Base-by-base conservation (phyloP, 1,140 invertebrate species). In the Panagrolaimus sp. region DNA sequence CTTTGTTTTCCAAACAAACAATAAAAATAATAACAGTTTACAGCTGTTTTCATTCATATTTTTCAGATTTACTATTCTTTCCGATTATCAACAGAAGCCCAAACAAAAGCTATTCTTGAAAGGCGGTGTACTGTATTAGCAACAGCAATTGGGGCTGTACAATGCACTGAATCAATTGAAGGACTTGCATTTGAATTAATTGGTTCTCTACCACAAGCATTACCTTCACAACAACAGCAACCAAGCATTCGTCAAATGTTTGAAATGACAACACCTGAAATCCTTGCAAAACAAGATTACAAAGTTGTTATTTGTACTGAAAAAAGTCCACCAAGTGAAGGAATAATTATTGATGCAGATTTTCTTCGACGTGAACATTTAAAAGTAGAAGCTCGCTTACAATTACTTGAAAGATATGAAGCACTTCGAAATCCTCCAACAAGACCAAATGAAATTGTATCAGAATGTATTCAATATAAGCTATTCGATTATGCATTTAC, bases 51-150 rank as follows among this genome's bases (percentile, higher is more conserved):
- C n/a, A n/a, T n/a, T n/a, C n/a, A n/a, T n/a, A n/a, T n/a, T n/a
- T n/a, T n/a, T n/a, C n/a, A n/a, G n/a, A 57, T 57, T 57, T 20
- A 57, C 11, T 57, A 57, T 20, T n/a, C 51, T 11, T 11, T 57
- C 13, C 51, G 51, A 0, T 13, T 57, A 27, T 57, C 51, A 27
- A 57, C 20, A 13, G 51, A 57, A 57, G 13, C 11, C 1, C 20
- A 57, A 57, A 57, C 51, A 8, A 20, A 27, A 25, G 51, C 51
- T 11, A 20, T 57, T 20, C 20, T 57, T 8, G 51, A 57, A 20
- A 57, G 20, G 51, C 51, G 51, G 11, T 57, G 51, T 16, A 20
- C n/a, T 57, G 51, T 57, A 11, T 20, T 57, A 8, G 51, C 51
- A 11, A 27, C 51, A 3, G 27, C 27, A 20, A 4, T 57, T 20